These are phyloP conservation scores for Calameuta filiformis DNA, from an alignment of 2,888 invertebrate species.

Conservation along the genomic window DNA sequence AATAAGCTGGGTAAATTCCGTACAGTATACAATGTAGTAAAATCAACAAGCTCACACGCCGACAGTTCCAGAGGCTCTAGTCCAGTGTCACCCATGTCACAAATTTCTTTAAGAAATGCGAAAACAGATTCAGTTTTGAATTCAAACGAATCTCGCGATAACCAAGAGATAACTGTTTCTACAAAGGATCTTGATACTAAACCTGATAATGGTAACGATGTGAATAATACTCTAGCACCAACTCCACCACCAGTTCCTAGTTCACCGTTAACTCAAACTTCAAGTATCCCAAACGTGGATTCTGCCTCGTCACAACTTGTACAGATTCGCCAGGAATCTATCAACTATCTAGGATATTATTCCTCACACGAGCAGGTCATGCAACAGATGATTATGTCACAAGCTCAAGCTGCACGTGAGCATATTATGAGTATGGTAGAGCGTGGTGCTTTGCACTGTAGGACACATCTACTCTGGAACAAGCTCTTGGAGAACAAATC, in stretches of 20 bases:
- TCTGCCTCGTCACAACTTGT: constrained; percentile 47
- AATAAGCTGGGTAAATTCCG: constrained; percentile 72
- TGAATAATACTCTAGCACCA: constrained; percentile 45
- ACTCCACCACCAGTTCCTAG: constrained; percentile 62
- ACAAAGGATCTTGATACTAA: background rate
- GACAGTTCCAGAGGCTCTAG: constrained; percentile 51
- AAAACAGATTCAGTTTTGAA: constrained; percentile 3
- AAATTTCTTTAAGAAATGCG: background rate
- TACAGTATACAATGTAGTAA: constrained; percentile 68
- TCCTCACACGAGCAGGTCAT: constrained; percentile 76
- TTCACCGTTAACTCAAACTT: constrained; percentile 50
- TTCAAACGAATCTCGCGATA: constrained; percentile 15
- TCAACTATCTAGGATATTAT: constrained; percentile 78
- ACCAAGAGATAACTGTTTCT: background rate
- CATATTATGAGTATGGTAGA: constrained; percentile 73
- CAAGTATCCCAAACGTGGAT: constrained; percentile 35
- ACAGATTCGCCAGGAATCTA: constrained; percentile 70
- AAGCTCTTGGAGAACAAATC: constrained; percentile 70
- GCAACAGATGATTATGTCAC: constrained; percentile 72
- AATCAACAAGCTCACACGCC: constrained; percentile 44
- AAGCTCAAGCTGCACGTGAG: constrained; percentile 69
- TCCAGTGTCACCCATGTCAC: constrained; percentile 29
- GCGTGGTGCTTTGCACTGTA: constrained; percentile 75
- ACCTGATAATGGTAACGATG: constrained; percentile 30
- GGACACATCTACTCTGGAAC: constrained; percentile 79